Base-by-base conservation (phyloP, 2,113 vertebrate genomes). In the Prunella himalayana region DNA sequence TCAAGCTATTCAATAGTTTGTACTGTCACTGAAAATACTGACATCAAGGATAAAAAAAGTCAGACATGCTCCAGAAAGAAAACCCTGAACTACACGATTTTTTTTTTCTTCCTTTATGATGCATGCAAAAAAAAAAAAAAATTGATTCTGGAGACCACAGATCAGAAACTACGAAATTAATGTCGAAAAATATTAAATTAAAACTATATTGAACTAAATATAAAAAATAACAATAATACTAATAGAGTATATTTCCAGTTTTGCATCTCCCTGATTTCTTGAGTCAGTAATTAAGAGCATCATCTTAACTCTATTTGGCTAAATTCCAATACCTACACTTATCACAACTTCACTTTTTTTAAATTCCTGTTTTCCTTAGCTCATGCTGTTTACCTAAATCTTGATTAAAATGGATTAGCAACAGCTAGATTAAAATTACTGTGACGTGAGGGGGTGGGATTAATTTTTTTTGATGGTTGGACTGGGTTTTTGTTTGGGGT, bases 401-500 rank as follows among this genome's bases (percentile, higher is more conserved):
- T 35, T 51, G 4, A 64, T 59, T 63, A 76, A 79, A 86, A 86
- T 9, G 7, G 20, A 63, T 75, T 28, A 30, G 28, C 5, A 1
- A 42, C 8, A 63, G 1, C 9, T 25, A 61, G 25, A 50, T 66
- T 79, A 31, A 81, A 84, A n/a, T 49, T 44, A 7, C 21, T 80
- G 33, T 15, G 9, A 66, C 51, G 15, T 59, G 22, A 59, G 9
- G 5, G 11, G 3, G 4, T 68, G 4, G 35, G 3, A 3, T 45
- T 27, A 3, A 9, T 12, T 22, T 64, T 31, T 57, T 56, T 45
- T 5, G 3, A 9, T 57, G 7, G 7, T 20, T 50, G 25, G 10
- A 19, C 11, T 42, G 21, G 8, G 21, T 3, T 31, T 41, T 49
- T 50, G 6, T 27, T 51, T 33, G 27, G 2, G 2, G 1, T 10